Evolutionary conservation across 2,888 invertebrate species (phyloP).

Genomic region (Scrobipalpa atriplicella): DNA sequence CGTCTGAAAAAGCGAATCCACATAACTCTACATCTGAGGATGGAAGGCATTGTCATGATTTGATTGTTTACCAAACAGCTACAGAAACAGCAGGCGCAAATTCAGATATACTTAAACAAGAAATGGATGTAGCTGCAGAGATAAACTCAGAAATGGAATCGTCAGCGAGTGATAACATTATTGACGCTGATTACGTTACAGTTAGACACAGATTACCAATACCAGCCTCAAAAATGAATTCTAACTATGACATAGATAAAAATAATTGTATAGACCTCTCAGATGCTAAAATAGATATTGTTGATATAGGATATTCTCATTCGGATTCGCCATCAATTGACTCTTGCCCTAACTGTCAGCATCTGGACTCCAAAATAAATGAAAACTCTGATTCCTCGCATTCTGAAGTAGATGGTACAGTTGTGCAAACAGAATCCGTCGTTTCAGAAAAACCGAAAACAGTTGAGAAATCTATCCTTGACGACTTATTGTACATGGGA

Average conservation of each 20-base stretch:
- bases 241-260: not conserved
- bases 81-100: not conserved
- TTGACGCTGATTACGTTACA: not conserved
- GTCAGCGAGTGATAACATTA: not conserved
- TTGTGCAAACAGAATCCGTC: not conserved
- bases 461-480: not conserved
- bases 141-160: not conserved
- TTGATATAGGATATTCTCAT: not conserved
- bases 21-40: not conserved
- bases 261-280: not conserved
- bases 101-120: no score
- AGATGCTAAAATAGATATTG: not conserved
- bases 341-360: not conserved
- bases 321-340: not conserved
- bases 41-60: not conserved
- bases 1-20: not conserved
- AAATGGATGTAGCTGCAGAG: no score
- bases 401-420: not conserved
- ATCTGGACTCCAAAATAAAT: not conserved
- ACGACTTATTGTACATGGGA: not conserved
- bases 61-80: slow-evolving; percentile 2
- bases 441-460: no score
- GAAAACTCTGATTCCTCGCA: not conserved
- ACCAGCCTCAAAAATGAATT: not conserved
- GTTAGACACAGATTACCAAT: not conserved